phyloP scores from a whole-genome alignment of 2,888 invertebrate species.

The Agonum fuliginosum region DNA sequence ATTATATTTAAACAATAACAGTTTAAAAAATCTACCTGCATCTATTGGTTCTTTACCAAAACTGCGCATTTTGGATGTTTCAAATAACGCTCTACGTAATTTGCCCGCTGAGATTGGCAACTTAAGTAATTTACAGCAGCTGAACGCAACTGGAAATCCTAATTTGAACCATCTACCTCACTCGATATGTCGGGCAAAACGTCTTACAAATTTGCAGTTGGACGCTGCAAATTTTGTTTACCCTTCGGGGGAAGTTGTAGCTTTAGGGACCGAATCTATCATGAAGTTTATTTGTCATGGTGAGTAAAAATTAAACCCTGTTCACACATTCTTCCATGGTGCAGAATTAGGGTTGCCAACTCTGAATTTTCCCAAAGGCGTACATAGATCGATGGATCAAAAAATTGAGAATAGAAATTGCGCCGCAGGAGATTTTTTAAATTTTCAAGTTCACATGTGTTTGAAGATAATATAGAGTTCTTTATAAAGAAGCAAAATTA shows the following conservation, averaged over 20 bases:
- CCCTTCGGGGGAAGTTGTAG: constrained; percentile 79
- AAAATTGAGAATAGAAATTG: no score
- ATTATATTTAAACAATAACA: constrained; percentile 84
- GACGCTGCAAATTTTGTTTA: constrained; percentile 79
- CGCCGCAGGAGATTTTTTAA: no score
- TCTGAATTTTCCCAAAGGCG: no score
- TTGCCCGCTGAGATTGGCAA: constrained; percentile 80
- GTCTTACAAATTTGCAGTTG: constrained; percentile 78
- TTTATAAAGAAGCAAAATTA: no score
- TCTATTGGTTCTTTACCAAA: constrained; percentile 79
- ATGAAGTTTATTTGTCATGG: constrained; percentile 79
- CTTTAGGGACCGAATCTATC: constrained; percentile 78
- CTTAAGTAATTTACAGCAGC: constrained; percentile 76
- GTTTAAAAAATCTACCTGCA: constrained; percentile 81
- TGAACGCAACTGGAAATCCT: constrained; percentile 79
- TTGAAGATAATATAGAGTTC: no score
- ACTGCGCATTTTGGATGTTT: constrained; percentile 81
- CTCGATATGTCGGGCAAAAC: constrained; percentile 79
- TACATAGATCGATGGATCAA: no score
- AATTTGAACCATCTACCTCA: constrained; percentile 78
- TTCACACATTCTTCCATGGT: no score
- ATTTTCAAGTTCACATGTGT: no score
- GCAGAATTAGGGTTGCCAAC: no score
- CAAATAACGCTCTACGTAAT: constrained; percentile 80
- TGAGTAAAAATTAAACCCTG: no score